Base-by-base conservation (phyloP, 2,113 vertebrate species). In the Syngnathus floridae region DNA sequence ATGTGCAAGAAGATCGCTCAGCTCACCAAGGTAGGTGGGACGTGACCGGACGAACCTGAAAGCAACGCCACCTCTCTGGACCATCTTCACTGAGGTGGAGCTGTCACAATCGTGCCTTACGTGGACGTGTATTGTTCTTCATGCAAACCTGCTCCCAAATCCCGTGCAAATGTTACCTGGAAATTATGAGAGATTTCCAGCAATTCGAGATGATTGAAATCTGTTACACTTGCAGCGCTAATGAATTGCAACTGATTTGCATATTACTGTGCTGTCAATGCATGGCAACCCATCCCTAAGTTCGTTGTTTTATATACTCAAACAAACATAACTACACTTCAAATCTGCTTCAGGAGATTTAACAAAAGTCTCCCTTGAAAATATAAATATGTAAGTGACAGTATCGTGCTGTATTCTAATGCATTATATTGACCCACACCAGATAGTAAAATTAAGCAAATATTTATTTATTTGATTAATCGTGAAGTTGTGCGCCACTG, bases 1-100 rank as follows among this genome's bases (percentile, higher is more conserved):
- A 98, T 98, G 95, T 97, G 96, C 89, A 99, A 99, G 91, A 99
- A 99, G 90, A 97, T 98, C 46, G 97, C 97, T 9, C 97, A 99
- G 91, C 95, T 99, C 67, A 99, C 97, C 8, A 98, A 98, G 95
- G 97, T 98, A 91, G 83, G 90, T 66, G 11, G 71, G 4, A 67
- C 63, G 43, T 45, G 72, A 43, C 59, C 40, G 43, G 60, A 62
- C 9, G 60, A 45, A 41, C 35, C 58, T 21, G 17, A 61, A n/a
- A 37, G 17, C 38, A 41, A 14, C 21, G 26, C 11, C 16, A 22
- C 41, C 45, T 63, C 62, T 63, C 61, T 4, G 14, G 12, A 35
- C 4, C 19, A 5, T 55, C 48, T 17, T 14, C 54, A 38, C 17
- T 19, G 52, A 55, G 19, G 59, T 60, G 37, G 17, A 10, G 17